phyloP scores from a whole-genome alignment of 2,888 invertebrate genomes.

The Sminthurinus aureus region DNA sequence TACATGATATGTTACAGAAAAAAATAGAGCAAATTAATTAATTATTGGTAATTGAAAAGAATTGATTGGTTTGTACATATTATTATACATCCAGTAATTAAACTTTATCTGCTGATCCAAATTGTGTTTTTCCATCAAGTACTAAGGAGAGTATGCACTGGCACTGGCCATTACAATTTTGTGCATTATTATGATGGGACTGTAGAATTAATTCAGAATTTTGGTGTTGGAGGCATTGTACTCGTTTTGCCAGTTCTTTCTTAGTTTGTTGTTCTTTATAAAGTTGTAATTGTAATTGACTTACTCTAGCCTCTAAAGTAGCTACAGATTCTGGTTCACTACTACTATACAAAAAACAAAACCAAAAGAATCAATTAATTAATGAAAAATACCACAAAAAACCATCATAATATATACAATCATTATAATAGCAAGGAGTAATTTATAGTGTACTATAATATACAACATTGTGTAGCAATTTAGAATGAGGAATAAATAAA shows the following conservation, averaged over 20 bases:
- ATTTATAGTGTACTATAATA: too few relatives aligned
- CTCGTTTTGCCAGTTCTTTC: slow-evolving; percentile 73
- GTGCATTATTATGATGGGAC: slow-evolving; percentile 25
- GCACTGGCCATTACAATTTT: too few relatives aligned
- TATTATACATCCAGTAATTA: neutral
- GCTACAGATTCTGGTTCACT: slow-evolving; percentile 40
- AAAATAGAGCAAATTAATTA: too few relatives aligned
- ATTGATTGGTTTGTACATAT: neutral
- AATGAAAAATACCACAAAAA: neutral
- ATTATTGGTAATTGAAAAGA: neutral
- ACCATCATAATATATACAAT: slow-evolving; percentile 5
- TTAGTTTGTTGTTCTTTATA: slow-evolving; percentile 71
- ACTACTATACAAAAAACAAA: too few relatives aligned
- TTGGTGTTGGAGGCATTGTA: slow-evolving; percentile 75
- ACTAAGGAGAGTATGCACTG: too few relatives aligned
- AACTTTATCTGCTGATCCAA: neutral
- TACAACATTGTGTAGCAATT: too few relatives aligned
- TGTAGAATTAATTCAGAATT: too few relatives aligned
- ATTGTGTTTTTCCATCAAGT: neutral
- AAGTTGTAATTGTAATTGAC: slow-evolving; percentile 69
- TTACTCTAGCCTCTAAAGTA: slow-evolving; percentile 60
- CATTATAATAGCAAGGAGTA: too few relatives aligned
- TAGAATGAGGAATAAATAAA: too few relatives aligned
- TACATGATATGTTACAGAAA: too few relatives aligned
- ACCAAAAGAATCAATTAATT: too few relatives aligned